Conservation (phyloP, 1,140 invertebrate genomes). For the Ctenoplectra terminalis region DNA sequence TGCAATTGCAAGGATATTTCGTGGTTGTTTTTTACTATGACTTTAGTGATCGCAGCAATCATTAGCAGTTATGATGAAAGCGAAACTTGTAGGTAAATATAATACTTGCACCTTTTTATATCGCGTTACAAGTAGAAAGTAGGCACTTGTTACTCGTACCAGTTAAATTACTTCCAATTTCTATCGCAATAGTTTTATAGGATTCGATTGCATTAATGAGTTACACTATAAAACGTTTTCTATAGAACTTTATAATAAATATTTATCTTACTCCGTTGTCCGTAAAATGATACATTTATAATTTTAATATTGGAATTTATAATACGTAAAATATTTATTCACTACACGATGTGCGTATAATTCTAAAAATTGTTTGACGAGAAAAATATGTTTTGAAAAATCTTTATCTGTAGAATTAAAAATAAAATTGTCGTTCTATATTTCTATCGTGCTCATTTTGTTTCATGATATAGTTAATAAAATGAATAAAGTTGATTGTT, state of each 20-base stretch:
- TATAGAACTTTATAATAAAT: background rate
- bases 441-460: too few relatives aligned
- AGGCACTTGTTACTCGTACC: background rate
- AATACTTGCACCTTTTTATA: conserved; percentile 28
- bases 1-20: background rate
- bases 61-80: conserved; percentile 2
- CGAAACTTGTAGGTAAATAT: conserved; percentile 6
- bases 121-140: conserved; percentile 8
- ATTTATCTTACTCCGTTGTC: background rate
- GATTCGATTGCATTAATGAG: background rate
- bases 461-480: too few relatives aligned
- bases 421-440: too few relatives aligned
- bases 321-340: too few relatives aligned
- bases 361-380: too few relatives aligned
- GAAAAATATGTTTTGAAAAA: too few relatives aligned
- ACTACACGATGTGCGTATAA: too few relatives aligned
- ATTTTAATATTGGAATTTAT: too few relatives aligned
- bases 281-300: too few relatives aligned
- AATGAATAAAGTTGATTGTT: too few relatives aligned
- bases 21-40: background rate
- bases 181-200: background rate
- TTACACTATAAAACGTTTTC: background rate
- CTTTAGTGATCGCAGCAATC: background rate
- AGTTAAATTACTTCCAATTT: background rate
- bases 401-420: too few relatives aligned